Base-by-base conservation (phyloP, 2,888 invertebrate species). In the Sesamia inferens region DNA sequence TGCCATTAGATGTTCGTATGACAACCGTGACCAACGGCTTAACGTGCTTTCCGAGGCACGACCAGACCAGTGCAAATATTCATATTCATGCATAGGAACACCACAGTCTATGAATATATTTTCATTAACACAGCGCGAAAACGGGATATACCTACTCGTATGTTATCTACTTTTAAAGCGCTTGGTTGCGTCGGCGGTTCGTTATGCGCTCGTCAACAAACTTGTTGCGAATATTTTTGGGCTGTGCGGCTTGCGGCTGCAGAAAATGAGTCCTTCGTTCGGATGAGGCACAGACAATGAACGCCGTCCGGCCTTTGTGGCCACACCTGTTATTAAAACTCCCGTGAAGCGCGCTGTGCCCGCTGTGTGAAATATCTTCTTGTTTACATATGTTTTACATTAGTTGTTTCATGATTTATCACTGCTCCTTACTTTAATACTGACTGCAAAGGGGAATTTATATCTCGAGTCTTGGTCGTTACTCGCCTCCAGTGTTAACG, bases 311-410 rank as follows among this genome's bases (percentile, higher is more conserved):
- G 86, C 89, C 91, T 93, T 93, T 94, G 93, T 92, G 86, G 74
- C 68, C 79, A 86, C 88, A 91, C 90, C 91, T 90, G 91, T 90
- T 93, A 93, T 94, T 94, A 93, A 93, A 93, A 93, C 91, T 92
- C 87, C 85, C 85, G 87, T 81, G 84, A 82, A 79, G 84, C 84
- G 85, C 31, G 31, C 63, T 78, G 80, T 67, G 58, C 84, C 71
- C 62, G 77, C 81, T 78, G 81, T 76, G 81, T 79, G 74, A 81
- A 76, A 80, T 78, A 82, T 87, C 61, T 71, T 62, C 79, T 73
- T 83, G 77, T 83, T 84, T 78, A 80, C 80, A 79, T 71, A 79
- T 76, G 79, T 76, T 80, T 80, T 83, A 76, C 78, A 76, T 78
- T 80, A 82, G 74, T 61, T 51, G 44, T 64, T 39, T 48, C 39